phyloP scores from a whole-genome alignment of 2,797 vertebrate genomes.

The Luscinia luscinia region DNA sequence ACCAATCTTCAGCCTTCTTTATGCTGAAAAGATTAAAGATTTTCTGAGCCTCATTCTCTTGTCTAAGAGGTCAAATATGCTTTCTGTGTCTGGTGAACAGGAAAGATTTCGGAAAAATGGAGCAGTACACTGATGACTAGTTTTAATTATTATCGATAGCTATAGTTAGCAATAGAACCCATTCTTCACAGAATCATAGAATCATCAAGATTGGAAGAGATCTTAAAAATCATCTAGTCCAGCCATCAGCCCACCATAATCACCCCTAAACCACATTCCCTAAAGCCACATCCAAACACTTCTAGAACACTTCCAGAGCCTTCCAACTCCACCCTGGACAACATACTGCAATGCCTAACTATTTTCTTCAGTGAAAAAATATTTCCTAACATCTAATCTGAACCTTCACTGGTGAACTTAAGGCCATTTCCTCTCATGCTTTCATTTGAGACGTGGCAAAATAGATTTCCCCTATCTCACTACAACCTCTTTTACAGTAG shows the following conservation, averaged over 20 bases:
- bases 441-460: neutral
- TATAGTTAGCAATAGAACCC: neutral
- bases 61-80: neutral
- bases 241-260: neutral
- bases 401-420: neutral
- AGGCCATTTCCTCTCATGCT: neutral
- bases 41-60: neutral
- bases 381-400: neutral
- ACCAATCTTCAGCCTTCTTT: neutral
- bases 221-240: neutral
- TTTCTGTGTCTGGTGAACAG: neutral
- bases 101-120: neutral
- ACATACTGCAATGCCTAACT: no score
- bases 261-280: neutral
- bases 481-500: neutral
- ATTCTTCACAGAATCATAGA: neutral
- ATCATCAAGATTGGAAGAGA: neutral
- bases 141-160: neutral
- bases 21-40: neutral
- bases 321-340: neutral
- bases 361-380: neutral
- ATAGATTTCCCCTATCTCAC: neutral
- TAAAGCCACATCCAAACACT: neutral
- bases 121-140: accelerated
- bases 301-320: neutral